These are phyloP conservation scores for Kradibia gibbosae DNA, from an alignment of 1,140 invertebrate genomes.

Conservation along the genomic window DNA sequence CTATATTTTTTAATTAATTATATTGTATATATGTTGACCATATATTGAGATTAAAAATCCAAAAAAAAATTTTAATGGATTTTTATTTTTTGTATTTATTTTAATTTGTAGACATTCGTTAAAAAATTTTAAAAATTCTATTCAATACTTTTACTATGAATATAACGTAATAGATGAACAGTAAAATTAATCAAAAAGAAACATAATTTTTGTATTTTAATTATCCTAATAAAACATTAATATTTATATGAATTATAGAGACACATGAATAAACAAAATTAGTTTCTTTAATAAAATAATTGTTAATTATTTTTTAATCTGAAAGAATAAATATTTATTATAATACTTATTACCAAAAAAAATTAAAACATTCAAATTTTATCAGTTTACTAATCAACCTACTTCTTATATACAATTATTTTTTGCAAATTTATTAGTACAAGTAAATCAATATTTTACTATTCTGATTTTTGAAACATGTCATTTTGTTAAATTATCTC, in stretches of 20 bases:
- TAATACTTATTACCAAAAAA: constrained; percentile 31
- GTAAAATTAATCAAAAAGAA: background rate
- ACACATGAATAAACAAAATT: constrained; percentile 9
- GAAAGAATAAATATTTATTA: constrained; percentile 16
- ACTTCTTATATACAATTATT: constrained; percentile 24
- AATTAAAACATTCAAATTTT: constrained; percentile 23
- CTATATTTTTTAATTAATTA: no score
- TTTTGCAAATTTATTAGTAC: constrained; percentile 10
- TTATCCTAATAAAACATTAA: constrained; percentile 30
- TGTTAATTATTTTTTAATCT: background rate
- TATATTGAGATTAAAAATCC: no score
- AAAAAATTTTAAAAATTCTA: no score
- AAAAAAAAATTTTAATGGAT: no score
- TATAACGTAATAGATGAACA: background rate
- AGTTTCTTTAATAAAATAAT: constrained; percentile 17
- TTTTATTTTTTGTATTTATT: no score
- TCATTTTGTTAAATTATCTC: constrained; percentile 20
- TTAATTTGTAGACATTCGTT: no score
- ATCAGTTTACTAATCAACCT: background rate
- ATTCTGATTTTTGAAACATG: background rate
- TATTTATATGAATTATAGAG: background rate
- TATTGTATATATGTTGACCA: no score
- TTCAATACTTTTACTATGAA: no score
- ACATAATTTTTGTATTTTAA: background rate
- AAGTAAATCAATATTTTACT: background rate